Conservation (phyloP, 2,888 invertebrate species). For the Teleogryllus oceanicus region DNA sequence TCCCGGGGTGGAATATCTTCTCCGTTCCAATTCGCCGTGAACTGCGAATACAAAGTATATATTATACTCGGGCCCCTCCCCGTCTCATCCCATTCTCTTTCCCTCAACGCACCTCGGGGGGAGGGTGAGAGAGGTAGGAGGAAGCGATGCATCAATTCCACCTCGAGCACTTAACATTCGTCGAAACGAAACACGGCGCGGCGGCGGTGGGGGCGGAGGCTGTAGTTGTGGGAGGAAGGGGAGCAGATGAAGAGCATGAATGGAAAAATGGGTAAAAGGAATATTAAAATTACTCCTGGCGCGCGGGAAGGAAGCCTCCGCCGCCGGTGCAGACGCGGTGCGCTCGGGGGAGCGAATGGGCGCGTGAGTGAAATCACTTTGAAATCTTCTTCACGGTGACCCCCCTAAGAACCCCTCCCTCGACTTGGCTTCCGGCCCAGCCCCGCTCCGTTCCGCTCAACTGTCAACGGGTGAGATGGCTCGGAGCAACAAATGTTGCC, state of each 20-base stretch:
- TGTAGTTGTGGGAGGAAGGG: background rate
- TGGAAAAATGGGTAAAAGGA: background rate
- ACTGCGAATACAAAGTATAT: slow-evolving; percentile 9
- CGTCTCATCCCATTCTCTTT: background rate
- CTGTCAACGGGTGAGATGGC: too few species aligned
- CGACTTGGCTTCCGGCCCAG: too few species aligned
- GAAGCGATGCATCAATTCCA: background rate
- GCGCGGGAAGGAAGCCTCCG: background rate
- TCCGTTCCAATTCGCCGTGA: slow-evolving; percentile 10
- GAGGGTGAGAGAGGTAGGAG: too few species aligned
- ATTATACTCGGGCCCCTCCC: background rate
- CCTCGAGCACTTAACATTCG: background rate
- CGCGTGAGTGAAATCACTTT: too few species aligned
- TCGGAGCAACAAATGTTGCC: too few species aligned
- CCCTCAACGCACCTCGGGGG: background rate
- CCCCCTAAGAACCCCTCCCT: too few species aligned
- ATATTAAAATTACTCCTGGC: background rate
- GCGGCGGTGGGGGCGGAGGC: background rate
- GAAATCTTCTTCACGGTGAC: too few species aligned
- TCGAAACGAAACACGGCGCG: background rate
- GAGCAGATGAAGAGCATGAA: background rate
- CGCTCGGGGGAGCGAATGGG: too few species aligned
- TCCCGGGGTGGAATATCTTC: background rate
- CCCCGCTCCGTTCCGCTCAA: too few species aligned
- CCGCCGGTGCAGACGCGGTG: too few species aligned